Evolutionary conservation across 2,888 invertebrate genomes (phyloP), one percentile per base, ranked within the genome.

Genomic region (Zhengitettix transpicula): DNA sequence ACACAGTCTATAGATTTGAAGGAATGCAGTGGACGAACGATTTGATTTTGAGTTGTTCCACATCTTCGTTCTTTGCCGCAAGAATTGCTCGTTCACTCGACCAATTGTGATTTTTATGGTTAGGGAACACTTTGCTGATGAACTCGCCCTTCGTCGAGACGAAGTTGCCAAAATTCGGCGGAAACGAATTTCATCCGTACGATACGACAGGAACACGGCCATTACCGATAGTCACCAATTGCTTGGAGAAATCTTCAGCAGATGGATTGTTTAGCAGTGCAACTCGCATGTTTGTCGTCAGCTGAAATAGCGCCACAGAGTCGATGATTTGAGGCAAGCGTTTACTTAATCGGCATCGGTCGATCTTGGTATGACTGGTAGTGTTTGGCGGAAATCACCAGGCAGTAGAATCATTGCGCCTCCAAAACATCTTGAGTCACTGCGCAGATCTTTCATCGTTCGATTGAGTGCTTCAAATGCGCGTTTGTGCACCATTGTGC

Each of bases 181-280:
- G 66, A 66, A 71, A 69, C 66, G 65, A 67, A 59, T 70, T 70
- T 47, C 68, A 69, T 67, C 68, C 66, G 64, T 63, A 69, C 63
- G 65, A 67, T 65, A 68, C 64, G 60, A 67, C 65, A 66, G 65
- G 65, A 40, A 68, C 62, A 44, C 52, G 66, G 56, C 68, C 68
- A 68, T 69, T 68, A 66, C 68, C 68, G 65, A 69, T 69, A 68
- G 63, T 67, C 67, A 70, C 66, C 64, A 69, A 69, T 68, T 69
- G 68, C 65, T 68, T 55, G 1, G 67, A 67, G 65, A 70, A 69
- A 66, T 67, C 64, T 65, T 68, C 64, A 65, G 66, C 66, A 66
- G 65, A 63, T 62, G 60, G 44, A 62, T 61, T 40, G 57, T 44
- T 44, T 14, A 44, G 44, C 14, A 44, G 14, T 44, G 44, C 44